Evolutionary conservation across 1,140 invertebrate genomes (phyloP), one percentile per base, ranked within the genome.

Genomic region (Lordiphosa collinella): DNA sequence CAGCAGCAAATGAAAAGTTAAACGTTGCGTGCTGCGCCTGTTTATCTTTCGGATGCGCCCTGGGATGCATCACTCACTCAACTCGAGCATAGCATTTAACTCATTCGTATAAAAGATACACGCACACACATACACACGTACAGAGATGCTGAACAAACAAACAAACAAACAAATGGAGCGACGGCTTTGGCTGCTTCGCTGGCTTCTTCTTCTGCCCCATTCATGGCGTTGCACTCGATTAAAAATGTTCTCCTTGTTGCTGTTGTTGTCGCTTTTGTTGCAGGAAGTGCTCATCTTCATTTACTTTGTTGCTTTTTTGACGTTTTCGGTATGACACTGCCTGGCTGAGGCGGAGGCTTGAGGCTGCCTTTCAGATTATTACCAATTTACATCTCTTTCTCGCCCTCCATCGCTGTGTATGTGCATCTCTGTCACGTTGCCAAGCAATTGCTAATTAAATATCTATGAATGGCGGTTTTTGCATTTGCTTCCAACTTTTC

Each of bases 11-110:
- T 84, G 74, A 78, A 72, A 82, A 82, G 78, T 82, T 82, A 82
- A 82, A 82, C 78, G 78, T 82, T 84, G 78, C 78, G 71, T 80
- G 78, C 78, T 82, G 78, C 59, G 78, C 56, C 78, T 82, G 78
- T 82, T 82, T 82, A 82, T 82, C 78, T 82, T 82, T 72, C 78
- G 79, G 78, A 84, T 84, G 78, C 78, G 78, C 78, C 78, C 79
- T 82, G 72, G 78, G 78, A 84, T 78, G 78, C 78, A 82, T 82
- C 78, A 82, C 78, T 82, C 78, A 82, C 76, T 84, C 78, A 82
- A 78, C 78, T 84, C 78, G 78, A 84, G 78, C 78, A 70, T 82
- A 84, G 67, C 72, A 84, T 84, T 82, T 84, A 84, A 82, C 78
- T 82, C 76, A 80, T 82, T 82, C 78, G 78, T 84, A 82, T 78